Evolutionary conservation across 2,797 vertebrate genomes (phyloP).

Genomic region (Sylvia borin): DNA sequence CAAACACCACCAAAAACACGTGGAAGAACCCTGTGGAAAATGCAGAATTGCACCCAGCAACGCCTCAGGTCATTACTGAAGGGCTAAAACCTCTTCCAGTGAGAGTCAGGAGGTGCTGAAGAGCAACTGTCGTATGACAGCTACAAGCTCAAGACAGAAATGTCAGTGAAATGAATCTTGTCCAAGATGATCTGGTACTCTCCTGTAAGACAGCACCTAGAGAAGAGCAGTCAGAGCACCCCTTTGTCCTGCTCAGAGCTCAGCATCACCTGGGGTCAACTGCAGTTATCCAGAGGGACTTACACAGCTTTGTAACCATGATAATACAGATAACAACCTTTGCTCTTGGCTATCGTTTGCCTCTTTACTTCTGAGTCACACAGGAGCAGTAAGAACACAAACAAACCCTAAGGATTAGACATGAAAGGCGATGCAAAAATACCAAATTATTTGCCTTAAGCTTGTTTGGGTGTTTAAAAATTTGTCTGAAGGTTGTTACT

Average conservation of each 20-base stretch:
- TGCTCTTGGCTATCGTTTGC: not conserved
- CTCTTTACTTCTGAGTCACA: not conserved
- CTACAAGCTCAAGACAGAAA: not conserved
- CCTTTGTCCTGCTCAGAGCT: not conserved
- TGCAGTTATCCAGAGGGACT: not conserved
- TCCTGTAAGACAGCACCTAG: not conserved
- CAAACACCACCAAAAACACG: not conserved
- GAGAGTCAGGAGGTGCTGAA: not conserved
- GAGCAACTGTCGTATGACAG: not conserved
- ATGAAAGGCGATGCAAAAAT: not conserved
- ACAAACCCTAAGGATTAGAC: not conserved
- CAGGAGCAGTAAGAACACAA: not conserved
- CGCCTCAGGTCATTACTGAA: not conserved
- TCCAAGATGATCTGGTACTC: not conserved
- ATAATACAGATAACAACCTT: not conserved
- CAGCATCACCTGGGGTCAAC: not conserved
- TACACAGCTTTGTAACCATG: not conserved
- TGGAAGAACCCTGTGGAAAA: not conserved
- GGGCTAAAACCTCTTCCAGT: not conserved
- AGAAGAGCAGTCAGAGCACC: not conserved
- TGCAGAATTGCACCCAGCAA: not conserved
- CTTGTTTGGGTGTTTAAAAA: not conserved
- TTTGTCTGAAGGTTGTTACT: not conserved
- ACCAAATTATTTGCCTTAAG: not conserved
- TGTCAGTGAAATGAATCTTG: not conserved